Percentiles rank a stretch among this genome's conserved stretches.
phyloP scores from a whole-genome alignment of 2,797 vertebrate genomes.

The Eptatretus atami region DNA sequence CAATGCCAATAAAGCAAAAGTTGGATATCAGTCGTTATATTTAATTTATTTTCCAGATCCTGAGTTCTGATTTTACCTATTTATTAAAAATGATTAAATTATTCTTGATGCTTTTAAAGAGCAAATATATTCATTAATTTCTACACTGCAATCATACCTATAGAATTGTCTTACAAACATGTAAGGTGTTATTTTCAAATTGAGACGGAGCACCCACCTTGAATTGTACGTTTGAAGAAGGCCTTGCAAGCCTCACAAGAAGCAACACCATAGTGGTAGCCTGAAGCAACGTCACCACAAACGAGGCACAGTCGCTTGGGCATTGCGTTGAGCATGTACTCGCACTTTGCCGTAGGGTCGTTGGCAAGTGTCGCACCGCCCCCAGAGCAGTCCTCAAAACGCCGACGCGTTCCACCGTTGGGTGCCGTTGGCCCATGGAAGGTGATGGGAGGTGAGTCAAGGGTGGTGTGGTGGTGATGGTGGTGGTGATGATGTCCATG shows the following conservation, averaged over 20 bases:
- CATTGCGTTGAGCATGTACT: constrained; percentile 99
- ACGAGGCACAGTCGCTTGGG: constrained; percentile 96
- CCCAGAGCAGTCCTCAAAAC: constrained; percentile 73
- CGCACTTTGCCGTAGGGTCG: constrained; percentile 96
- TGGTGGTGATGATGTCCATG: background rate
- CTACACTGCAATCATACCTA: no score
- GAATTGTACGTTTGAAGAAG: constrained; percentile 98
- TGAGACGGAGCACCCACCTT: constrained; percentile 27
- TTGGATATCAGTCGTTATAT: no score
- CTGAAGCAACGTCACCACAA: constrained; percentile 87
- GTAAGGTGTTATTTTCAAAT: no score
- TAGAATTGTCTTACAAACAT: no score
- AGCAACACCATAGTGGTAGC: constrained; percentile 92
- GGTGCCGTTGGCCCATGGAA: constrained; percentile 49
- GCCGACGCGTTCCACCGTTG: constrained; percentile 52
- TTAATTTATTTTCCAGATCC: no score
- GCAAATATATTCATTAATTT: no score
- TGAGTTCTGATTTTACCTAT: no score
- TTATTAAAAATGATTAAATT: no score
- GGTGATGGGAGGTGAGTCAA: constrained; percentile 88
- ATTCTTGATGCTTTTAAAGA: no score
- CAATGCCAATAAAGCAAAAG: no score
- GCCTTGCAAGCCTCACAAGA: constrained; percentile 98
- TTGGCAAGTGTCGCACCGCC: constrained; percentile 21
- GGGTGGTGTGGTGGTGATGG: constrained; percentile 37